A percentile compares a stretch with the other conserved stretches of the same genome.
Evolutionary conservation across 2,888 invertebrate species (phyloP).

Genomic region (Hirtodrosophila duncani): DNA sequence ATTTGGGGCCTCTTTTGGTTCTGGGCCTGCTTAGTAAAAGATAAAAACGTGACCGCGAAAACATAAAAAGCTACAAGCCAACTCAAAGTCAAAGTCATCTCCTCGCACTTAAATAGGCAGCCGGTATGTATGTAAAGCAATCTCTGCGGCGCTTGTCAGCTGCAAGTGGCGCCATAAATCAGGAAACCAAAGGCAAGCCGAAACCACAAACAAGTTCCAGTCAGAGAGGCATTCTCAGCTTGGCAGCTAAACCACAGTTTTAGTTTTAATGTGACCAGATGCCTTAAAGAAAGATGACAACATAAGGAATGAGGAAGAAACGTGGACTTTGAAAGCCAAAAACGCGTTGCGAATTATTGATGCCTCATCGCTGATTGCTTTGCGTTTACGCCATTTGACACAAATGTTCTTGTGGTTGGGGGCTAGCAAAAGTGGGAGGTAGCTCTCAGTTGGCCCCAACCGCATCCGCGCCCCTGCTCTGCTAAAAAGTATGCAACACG

Average conservation of each 20-base stretch:
- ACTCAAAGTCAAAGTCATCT: slow-evolving; percentile 25
- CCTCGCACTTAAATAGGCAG: slow-evolving; percentile 29
- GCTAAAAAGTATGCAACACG: slow-evolving; percentile 20
- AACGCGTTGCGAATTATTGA: slow-evolving; percentile 68
- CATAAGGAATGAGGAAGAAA: slow-evolving; percentile 1
- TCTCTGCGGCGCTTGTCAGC: slow-evolving; percentile 52
- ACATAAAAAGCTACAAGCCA: slow-evolving; percentile 41
- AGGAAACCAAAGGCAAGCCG: slow-evolving; percentile 30
- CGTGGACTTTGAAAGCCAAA: slow-evolving; percentile 22
- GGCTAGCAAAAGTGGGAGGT: too few species aligned
- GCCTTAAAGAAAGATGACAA: slow-evolving; percentile 11
- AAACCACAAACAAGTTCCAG: slow-evolving; percentile 43
- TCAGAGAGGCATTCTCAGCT: slow-evolving; percentile 23
- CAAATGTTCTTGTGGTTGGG: slow-evolving; percentile 27
- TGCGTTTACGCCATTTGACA: slow-evolving; percentile 66
- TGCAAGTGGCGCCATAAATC: slow-evolving; percentile 69
- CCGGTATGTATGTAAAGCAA: slow-evolving; percentile 26
- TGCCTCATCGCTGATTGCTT: slow-evolving; percentile 67
- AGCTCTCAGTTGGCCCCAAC: slow-evolving; percentile 1
- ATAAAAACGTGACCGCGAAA: slow-evolving; percentile 71
- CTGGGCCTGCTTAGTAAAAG: slow-evolving; percentile 41
- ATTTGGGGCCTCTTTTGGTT: slow-evolving; percentile 19
- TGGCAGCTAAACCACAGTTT: slow-evolving; percentile 52
- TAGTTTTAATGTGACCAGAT: slow-evolving; percentile 60
- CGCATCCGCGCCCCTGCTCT: not conserved